Evolutionary conservation across 2,888 invertebrate species (phyloP).

Genomic region (Eupeodes luniger): DNA sequence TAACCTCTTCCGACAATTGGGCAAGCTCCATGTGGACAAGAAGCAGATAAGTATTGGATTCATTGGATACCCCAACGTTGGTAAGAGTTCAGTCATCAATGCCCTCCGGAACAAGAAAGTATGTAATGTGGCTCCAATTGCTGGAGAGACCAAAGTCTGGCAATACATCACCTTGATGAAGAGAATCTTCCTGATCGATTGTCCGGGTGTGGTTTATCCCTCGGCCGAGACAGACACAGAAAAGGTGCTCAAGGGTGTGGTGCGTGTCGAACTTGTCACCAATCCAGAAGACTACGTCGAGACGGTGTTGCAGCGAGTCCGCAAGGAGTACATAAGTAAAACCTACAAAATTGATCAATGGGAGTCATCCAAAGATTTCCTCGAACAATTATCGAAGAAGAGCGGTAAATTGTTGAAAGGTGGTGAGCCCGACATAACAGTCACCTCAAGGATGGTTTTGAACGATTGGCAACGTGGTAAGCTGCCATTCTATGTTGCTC

Average conservation of each 20-base stretch:
- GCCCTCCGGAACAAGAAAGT: conserved; percentile 98
- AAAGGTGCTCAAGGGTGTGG: conserved; percentile 98
- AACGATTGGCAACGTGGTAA: conserved; percentile 99
- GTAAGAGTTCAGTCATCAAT: conserved; percentile 99
- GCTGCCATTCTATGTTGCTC: conserved; percentile 96
- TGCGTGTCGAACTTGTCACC: conserved; percentile 96
- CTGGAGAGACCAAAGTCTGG: conserved; percentile 99
- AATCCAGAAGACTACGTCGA: conserved; percentile 97
- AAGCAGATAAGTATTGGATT: conserved; percentile 99
- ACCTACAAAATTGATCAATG: conserved; percentile 95
- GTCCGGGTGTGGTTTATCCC: conserved; percentile 99
- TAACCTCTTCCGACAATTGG: conserved; percentile 97
- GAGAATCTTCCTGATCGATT: conserved; percentile 98
- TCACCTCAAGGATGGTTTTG: conserved; percentile 96
- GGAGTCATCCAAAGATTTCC: conserved; percentile 92
- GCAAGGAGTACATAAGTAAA: conserved; percentile 93
- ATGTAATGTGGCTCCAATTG: conserved; percentile 99
- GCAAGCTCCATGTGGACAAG: conserved; percentile 96
- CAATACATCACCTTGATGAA: conserved; percentile 99
- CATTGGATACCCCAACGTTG: conserved; percentile 99
- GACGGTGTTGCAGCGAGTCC: conserved; percentile 93
- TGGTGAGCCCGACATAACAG: conserved; percentile 97
- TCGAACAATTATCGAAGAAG: conserved; percentile 94
- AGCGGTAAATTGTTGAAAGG: conserved; percentile 96
- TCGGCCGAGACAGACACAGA: conserved; percentile 97